Evolutionary conservation across 2,888 invertebrate species (phyloP).

Genomic region (Cheilosia pagana): DNA sequence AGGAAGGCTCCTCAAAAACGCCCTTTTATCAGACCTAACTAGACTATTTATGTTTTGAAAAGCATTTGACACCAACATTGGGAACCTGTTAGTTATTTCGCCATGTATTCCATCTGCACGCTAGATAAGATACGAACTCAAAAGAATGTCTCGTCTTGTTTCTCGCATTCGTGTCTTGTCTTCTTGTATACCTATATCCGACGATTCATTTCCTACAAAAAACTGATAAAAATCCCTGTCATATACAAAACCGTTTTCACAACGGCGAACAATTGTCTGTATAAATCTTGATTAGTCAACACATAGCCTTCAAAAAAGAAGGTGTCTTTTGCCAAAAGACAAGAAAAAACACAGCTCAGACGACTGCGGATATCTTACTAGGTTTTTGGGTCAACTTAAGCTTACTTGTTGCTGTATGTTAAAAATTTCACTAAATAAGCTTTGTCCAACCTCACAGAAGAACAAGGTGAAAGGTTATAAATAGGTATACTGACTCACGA

Average conservation of each 20-base stretch:
- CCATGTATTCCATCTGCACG: neutral
- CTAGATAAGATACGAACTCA: slow-evolving; percentile 13
- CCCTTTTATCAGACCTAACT: too few species aligned
- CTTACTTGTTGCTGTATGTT: too few species aligned
- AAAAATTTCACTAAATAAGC: too few species aligned
- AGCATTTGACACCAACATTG: too few species aligned
- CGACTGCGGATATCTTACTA: slow-evolving; percentile 13
- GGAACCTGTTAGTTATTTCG: neutral
- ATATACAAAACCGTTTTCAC: too few species aligned
- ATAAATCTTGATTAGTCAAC: slow-evolving; percentile 42
- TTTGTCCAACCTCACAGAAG: neutral
- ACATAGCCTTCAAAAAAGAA: slow-evolving; percentile 11
- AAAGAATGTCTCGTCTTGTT: slow-evolving; percentile 13
- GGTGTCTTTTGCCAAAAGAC: neutral
- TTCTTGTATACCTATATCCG: neutral
- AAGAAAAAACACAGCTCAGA: neutral
- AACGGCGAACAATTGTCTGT: neutral
- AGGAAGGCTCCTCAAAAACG: too few species aligned
- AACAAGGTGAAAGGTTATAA: slow-evolving; percentile 37
- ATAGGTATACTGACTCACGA: neutral
- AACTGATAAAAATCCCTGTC: too few species aligned
- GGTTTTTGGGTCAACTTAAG: slow-evolving; percentile 38
- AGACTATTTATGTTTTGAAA: too few species aligned
- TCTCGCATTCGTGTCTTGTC: slow-evolving; percentile 13
- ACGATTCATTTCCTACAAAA: neutral